Base-by-base conservation (phyloP, 1,140 invertebrate genomes). In the Camponotus floridanus region DNA sequence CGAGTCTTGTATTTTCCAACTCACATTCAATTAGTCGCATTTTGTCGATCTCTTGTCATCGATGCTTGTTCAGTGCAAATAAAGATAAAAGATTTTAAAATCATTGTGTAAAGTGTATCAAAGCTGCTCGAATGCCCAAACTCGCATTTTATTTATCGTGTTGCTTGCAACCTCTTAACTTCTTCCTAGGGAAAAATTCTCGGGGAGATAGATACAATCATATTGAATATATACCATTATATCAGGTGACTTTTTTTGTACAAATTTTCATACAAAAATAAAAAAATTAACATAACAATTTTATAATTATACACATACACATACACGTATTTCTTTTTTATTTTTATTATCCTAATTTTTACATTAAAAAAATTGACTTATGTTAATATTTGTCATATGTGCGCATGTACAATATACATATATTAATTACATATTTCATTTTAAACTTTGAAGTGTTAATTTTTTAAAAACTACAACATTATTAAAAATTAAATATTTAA, bases 221-320 rank as follows among this genome's bases (percentile, higher is more conserved):
- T 84, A 89, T 94, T 68, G 91, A 90, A 73, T 94, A 94, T 70
- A 89, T 85, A 59, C 93, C 93, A 51, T 78, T 94, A 36, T 73
- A 89, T 26, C 89, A 94, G 93, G 93, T 94, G 91, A 31, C 3
- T 42, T 18, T 68, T n/a, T 15, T n/a, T 15, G n/a, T 36, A 13
- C 64, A 18, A 76, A 62, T 33, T 68, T 3, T 74, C 48, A 74
- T 33, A 1, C 62, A 71, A 81, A 26, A 59, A 45, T 55, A 2
- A 48, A 36, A n/a, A 67, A 33, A 31, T 64, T 64, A 18, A 33
- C 15, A 59, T 73, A 64, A 8, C 13, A 64, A 51, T 21, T 26
- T 15, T 5, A 6, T 26, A 11, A 39, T 39, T 39, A 9, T 42
- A 9, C 9, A 9, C 7, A 9, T 11, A 42, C 1, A 42, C 9